Percentiles rank a stretch among this genome's conserved stretches.
Conservation (phyloP, 2,113 vertebrate species). For the Catharus minimus region DNA sequence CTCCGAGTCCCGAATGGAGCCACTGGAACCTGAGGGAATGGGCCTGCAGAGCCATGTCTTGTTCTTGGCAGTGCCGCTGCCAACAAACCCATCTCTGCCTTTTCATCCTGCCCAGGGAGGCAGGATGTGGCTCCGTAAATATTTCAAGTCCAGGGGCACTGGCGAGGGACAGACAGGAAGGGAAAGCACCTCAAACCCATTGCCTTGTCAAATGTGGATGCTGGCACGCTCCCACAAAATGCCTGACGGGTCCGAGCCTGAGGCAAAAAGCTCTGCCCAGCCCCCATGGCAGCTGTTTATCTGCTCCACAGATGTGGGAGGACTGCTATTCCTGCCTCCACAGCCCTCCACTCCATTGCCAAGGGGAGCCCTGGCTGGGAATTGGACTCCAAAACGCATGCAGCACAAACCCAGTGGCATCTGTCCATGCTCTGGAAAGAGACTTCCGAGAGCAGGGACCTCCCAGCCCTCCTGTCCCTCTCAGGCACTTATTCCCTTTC, state of each 20-base stretch:
- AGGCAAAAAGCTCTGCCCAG: slow-evolving; percentile 33
- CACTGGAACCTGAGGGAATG: accelerated
- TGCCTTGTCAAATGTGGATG: background rate
- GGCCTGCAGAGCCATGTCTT: background rate
- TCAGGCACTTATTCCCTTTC: background rate
- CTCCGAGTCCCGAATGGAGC: accelerated
- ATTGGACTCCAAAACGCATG: background rate
- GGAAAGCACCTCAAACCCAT: background rate
- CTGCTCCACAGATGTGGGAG: background rate
- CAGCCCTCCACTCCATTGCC: background rate
- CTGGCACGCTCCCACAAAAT: background rate
- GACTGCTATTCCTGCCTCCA: background rate
- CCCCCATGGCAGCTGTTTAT: slow-evolving; percentile 33
- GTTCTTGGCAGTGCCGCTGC: background rate
- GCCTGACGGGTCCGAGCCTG: background rate
- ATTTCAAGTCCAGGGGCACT: background rate
- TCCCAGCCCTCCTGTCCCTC: slow-evolving; percentile 15
- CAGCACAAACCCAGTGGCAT: background rate
- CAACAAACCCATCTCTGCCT: background rate
- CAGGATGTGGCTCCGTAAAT: background rate
- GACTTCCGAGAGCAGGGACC: background rate
- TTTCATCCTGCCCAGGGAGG: background rate
- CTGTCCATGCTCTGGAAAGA: background rate
- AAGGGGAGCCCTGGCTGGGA: slow-evolving; percentile 28
- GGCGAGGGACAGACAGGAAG: background rate